phyloP scores from a whole-genome alignment of 1,140 invertebrate genomes.

The Drosophila ananassae region DNA sequence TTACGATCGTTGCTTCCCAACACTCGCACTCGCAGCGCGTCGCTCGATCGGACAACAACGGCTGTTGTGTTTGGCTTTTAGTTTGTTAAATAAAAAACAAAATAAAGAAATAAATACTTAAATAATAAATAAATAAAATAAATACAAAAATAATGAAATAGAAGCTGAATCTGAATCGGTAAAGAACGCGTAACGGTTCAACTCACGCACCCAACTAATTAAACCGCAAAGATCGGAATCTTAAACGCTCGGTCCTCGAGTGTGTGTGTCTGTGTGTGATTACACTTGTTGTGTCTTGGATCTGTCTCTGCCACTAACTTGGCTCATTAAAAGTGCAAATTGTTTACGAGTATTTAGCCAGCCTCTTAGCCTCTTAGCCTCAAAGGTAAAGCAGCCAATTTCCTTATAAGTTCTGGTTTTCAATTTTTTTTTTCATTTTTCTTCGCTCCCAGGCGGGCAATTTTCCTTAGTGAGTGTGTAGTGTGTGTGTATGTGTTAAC shows the following conservation, averaged over 20 bases:
- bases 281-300: constrained; percentile 7
- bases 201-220: constrained; percentile 57
- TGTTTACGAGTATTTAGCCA: constrained; percentile 52
- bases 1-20: constrained; percentile 55
- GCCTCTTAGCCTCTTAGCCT: constrained; percentile 42
- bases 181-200: constrained; percentile 20
- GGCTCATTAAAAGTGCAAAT: constrained; percentile 75
- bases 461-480: constrained; percentile 45
- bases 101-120: too few relatives aligned
- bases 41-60: constrained; percentile 64
- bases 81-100: constrained; percentile 35
- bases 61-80: constrained; percentile 10
- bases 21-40: constrained; percentile 26
- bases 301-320: constrained; percentile 13
- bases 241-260: constrained; percentile 8
- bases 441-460: constrained; percentile 64
- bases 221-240: constrained; percentile 32
- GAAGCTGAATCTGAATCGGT: neutral
- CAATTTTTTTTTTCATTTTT: neutral
- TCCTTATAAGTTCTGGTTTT: constrained; percentile 41
- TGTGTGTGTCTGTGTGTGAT: constrained; percentile 20
- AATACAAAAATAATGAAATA: too few relatives aligned
- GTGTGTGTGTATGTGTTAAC: constrained; percentile 28
- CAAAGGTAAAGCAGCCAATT: constrained; percentile 67
- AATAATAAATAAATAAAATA: too few relatives aligned